These are phyloP conservation scores for Actinia tenebrosa DNA, from an alignment of 64 coral and sea anemone genomes.

Conservation along the genomic window DNA sequence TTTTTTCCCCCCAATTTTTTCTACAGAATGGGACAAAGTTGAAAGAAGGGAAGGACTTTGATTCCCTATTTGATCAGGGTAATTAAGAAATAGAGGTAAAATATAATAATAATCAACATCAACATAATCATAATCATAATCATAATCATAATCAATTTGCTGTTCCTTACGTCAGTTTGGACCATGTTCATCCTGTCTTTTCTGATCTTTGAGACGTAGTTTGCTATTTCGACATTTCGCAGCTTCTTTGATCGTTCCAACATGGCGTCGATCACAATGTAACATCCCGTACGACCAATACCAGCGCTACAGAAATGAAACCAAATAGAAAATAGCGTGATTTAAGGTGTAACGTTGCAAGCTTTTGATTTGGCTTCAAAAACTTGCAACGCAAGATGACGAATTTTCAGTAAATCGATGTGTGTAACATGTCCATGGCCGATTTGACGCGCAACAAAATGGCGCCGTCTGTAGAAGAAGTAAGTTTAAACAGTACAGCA, in stretches of 20 bases:
- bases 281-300: conserved; percentile 50
- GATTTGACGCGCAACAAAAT: no score
- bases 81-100: background rate
- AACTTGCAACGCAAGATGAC: no score
- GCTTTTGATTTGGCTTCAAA: no score
- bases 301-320: conserved; percentile 34
- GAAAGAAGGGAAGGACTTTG: background rate
- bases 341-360: no score
- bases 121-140: no score
- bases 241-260: conserved; percentile 44
- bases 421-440: no score
- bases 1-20: background rate
- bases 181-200: conserved; percentile 31
- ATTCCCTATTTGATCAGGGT: background rate
- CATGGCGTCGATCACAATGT: conserved; percentile 67
- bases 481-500: no score
- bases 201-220: conserved; percentile 50
- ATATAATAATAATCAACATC: no score
- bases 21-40: background rate
- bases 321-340: background rate
- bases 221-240: conserved; percentile 35
- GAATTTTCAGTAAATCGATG: no score
- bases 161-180: conserved; percentile 39
- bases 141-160: background rate
- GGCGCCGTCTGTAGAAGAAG: no score